These are phyloP conservation scores for Lithobates pipiens DNA, from an alignment of 2,797 vertebrate genomes.

Conservation along the genomic window DNA sequence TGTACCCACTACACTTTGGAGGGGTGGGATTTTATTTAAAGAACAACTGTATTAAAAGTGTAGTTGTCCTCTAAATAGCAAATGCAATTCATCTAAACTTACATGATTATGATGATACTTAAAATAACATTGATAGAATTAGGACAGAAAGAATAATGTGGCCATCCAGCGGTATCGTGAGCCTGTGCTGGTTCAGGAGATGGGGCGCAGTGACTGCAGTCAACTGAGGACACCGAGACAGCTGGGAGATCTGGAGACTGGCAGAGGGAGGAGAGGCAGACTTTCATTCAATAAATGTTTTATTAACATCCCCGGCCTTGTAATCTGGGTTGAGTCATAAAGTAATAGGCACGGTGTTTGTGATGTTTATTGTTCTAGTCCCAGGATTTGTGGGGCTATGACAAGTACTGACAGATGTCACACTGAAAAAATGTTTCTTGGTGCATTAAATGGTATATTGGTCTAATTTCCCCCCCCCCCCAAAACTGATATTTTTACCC, in stretches of 20 bases:
- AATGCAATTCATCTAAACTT: too few species aligned
- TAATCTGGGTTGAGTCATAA: neutral
- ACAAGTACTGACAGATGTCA: neutral
- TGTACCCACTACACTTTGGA: too few species aligned
- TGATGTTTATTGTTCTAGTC: neutral
- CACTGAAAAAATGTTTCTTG: too few species aligned
- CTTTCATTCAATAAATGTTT: neutral
- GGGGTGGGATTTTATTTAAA: too few species aligned
- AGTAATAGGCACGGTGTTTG: neutral
- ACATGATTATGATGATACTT: too few species aligned
- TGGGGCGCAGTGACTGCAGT: conserved; percentile 9
- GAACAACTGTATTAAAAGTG: too few species aligned
- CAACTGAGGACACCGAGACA: conserved; percentile 33
- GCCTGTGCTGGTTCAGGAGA: conserved; percentile 12
- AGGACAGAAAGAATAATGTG: neutral
- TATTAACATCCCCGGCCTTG: neutral
- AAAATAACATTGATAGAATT: neutral
- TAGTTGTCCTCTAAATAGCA: too few species aligned
- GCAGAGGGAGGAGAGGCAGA: neutral
- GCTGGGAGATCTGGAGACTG: conserved; percentile 19
- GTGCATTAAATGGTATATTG: too few species aligned
- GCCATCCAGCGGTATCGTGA: neutral
- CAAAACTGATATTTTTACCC: too few species aligned
- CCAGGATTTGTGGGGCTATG: neutral
- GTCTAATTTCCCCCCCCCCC: too few species aligned